phyloP scores from a whole-genome alignment of 1,140 invertebrate species.

The Penaeus chinensis region DNA sequence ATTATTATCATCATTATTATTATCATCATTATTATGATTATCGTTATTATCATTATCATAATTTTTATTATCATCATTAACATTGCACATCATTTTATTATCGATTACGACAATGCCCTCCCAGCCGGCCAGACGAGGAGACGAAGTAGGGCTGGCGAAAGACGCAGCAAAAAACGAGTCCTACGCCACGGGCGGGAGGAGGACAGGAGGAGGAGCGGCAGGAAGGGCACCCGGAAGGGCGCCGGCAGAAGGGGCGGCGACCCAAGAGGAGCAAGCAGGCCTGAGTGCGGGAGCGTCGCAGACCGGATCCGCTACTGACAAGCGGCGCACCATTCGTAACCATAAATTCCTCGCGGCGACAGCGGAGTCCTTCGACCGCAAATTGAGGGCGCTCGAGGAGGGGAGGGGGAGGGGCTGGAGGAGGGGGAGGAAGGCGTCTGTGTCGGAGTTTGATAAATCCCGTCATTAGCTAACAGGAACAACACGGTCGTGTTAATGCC shows the following conservation, averaged over 20 bases:
- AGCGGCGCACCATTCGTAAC: constrained; percentile 14
- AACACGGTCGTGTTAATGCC: no score
- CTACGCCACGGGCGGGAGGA: neutral
- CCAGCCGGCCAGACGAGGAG: neutral
- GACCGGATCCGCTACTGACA: constrained; percentile 26
- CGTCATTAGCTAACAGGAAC: no score
- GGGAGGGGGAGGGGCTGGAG: neutral
- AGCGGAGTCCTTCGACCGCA: constrained; percentile 9
- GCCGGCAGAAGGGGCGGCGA: neutral
- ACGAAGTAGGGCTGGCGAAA: neutral
- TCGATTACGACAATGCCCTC: no score
- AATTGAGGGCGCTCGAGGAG: constrained; percentile 18
- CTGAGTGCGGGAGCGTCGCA: neutral
- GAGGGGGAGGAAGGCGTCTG: neutral
- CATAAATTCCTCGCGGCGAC: constrained; percentile 32
- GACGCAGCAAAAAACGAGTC: no score
- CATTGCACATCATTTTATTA: no score
- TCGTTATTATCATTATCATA: no score
- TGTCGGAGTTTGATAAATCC: no score
- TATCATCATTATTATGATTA: no score
- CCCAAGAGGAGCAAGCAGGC: neutral
- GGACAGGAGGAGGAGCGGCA: neutral
- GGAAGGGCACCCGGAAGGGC: neutral
- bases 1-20: no score
- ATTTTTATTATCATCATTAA: no score